Evolutionary conservation across 1,140 invertebrate genomes (phyloP), one percentile per base, ranked within the genome.

Genomic region (Nasonia vitripennis): DNA sequence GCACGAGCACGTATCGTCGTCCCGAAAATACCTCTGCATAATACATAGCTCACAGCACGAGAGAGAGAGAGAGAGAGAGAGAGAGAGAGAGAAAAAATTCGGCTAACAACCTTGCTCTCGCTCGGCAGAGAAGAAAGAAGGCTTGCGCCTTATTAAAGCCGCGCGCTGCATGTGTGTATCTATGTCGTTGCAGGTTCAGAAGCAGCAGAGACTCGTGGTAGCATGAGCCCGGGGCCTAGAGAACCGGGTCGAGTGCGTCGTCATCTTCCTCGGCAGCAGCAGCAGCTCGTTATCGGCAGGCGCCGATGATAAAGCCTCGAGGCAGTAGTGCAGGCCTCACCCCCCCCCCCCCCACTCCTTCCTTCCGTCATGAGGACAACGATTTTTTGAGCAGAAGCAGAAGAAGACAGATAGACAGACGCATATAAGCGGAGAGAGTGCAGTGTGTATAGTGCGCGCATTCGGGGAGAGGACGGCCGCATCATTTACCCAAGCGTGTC

Each of bases 401-500:
- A 45, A 7, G 41, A 45, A 37, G 6, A 45, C 1, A 45, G 41
- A 45, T 45, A 45, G 6, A 45, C 41, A 45, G 7, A 37, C 41
- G 7, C 41, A 11, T 41, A 5, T n/a, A 11, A 55, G n/a, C 20
- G 6, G 41, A 12, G 7, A 20, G 75, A 78, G 75, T 41, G 20
- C 45, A 17, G 48, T 51, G 55, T 62, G 55, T 62, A n/a, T 17
- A 62, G 17, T 20, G 41, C 48, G 45, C 41, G 11, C 12, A 23
- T 20, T 31, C 23, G 74, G 74, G n/a, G 41, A 10, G 9, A 55
- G 45, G 41, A 48, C 74, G 74, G 78, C 70, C 70, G 71, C n/a
- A 79, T 37, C 85, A 78, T 86, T 86, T 82, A 82, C 34, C 85
- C 85, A 45, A 86, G 85, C 79, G 80, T 86, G 5, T 82, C 80